phyloP scores from a whole-genome alignment of 37 sponge, comb jelly and placozoan genomes.

The Cliona cf. orientalis region DNA sequence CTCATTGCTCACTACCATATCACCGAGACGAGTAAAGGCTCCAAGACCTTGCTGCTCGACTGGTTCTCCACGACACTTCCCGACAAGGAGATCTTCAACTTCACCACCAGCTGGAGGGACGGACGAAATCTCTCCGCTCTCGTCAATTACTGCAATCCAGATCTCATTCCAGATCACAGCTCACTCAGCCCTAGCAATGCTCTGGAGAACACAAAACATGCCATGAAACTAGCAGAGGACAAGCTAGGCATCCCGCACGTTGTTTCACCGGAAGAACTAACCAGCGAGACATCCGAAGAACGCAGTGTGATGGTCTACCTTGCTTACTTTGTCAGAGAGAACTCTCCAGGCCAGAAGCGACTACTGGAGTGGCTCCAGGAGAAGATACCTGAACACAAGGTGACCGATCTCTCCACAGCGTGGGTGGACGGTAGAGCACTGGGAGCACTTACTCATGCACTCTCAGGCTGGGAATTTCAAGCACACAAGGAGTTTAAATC shows the following conservation, averaged over 20 bases:
- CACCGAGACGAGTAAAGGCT: not conserved
- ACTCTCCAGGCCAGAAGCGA: conserved; percentile 57
- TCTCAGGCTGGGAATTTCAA: conserved; percentile 32
- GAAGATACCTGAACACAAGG: conserved; percentile 56
- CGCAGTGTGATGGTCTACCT: conserved; percentile 82
- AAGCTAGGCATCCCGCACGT: conserved; percentile 69
- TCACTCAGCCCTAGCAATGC: conserved; percentile 41
- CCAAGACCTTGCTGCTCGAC: conserved; percentile 58
- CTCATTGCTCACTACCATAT: conserved; percentile 72
- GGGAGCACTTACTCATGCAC: conserved; percentile 57
- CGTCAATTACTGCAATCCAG: conserved; percentile 73
- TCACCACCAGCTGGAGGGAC: conserved; percentile 81
- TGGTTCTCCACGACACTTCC: conserved; percentile 71
- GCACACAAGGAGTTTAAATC: not conserved
- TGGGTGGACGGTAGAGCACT: conserved; percentile 79
- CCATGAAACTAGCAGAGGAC: conserved; percentile 77
- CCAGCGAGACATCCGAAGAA: conserved; percentile 72
- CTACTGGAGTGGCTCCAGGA: conserved; percentile 79
- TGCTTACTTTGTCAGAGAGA: conserved; percentile 68
- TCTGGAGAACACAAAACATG: conserved; percentile 47
- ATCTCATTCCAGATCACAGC: conserved; percentile 57
- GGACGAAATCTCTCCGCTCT: conserved; percentile 68
- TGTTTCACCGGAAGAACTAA: conserved; percentile 48
- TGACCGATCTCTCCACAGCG: conserved; percentile 60
- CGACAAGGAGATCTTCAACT: conserved; percentile 43